These are phyloP conservation scores for Strigamia transsilvanica DNA, from an alignment of 2,888 invertebrate genomes.

Conservation along the genomic window DNA sequence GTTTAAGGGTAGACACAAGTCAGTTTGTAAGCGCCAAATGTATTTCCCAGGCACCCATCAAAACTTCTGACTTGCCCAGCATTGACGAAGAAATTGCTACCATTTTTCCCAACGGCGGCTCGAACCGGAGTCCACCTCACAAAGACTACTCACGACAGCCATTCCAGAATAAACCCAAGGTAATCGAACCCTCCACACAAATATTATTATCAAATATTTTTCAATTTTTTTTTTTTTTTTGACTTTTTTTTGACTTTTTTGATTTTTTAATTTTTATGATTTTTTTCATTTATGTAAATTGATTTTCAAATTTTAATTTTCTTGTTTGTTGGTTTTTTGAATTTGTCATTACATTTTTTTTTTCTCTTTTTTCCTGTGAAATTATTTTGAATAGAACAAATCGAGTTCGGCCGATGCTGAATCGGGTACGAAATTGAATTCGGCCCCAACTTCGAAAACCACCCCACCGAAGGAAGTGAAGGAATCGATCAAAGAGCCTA, in stretches of 20 bases:
- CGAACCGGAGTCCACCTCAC: slow-evolving; percentile 57
- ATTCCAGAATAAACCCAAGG: slow-evolving; percentile 58
- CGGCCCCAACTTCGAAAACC: not conserved
- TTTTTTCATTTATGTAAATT: not conserved
- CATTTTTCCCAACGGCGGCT: slow-evolving; percentile 61
- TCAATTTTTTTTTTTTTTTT: not conserved
- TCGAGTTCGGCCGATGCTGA: not conserved
- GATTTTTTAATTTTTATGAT: not conserved
- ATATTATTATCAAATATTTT: not conserved
- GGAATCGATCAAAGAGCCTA: slow-evolving; percentile 37
- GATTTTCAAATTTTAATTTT: slow-evolving; percentile 20
- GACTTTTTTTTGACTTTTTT: not conserved
- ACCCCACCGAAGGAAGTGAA: slow-evolving; percentile 30
- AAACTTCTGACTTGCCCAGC: slow-evolving; percentile 61
- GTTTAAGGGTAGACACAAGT: not conserved
- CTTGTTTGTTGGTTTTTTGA: not conserved
- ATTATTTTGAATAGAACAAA: slow-evolving; percentile 18
- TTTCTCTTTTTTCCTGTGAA: slow-evolving; percentile 50
- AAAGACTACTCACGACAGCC: slow-evolving; percentile 60
- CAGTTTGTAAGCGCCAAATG: slow-evolving; percentile 26
- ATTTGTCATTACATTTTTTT: not conserved
- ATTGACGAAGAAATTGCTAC: slow-evolving; percentile 63
- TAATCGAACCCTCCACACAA: slow-evolving; percentile 33
- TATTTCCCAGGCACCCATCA: slow-evolving; percentile 56
- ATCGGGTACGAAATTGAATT: slow-evolving; percentile 32